These are phyloP conservation scores for Amyelois transitella DNA, from an alignment of 1,140 invertebrate genomes.

Conservation along the genomic window DNA sequence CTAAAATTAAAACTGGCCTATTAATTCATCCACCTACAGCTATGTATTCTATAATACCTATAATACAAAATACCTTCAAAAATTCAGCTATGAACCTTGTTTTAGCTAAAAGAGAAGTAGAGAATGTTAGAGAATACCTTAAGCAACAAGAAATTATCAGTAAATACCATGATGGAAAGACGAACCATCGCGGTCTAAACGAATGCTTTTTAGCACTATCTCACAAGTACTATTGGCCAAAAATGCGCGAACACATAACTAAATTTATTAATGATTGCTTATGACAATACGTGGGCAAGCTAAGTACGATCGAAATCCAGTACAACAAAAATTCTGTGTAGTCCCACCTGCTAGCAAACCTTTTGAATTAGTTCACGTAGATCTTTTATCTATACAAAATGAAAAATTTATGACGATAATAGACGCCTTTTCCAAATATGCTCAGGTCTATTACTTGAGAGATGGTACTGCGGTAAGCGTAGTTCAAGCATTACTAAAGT, in stretches of 20 bases:
- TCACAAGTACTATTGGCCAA: constrained; percentile 17
- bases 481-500: constrained; percentile 10
- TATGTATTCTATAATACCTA: neutral
- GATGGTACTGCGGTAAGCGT: constrained; percentile 11
- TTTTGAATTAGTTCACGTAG: constrained; percentile 13
- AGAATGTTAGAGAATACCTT: neutral
- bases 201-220: constrained; percentile 13
- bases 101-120: neutral
- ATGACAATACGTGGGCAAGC: constrained; percentile 14
- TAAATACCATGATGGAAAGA: neutral
- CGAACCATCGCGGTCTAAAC: constrained; percentile 7
- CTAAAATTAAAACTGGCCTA: neutral
- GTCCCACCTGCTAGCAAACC: constrained; percentile 17
- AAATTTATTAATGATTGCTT: constrained; percentile 18
- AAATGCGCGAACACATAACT: constrained; percentile 15
- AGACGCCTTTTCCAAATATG: constrained; percentile 18
- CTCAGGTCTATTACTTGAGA: constrained; percentile 14
- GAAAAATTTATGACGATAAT: constrained; percentile 12
- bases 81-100: neutral
- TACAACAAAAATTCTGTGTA: constrained; percentile 14
- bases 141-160: neutral
- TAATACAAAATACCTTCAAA: neutral
- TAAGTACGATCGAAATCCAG: constrained; percentile 17
- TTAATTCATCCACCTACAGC: neutral
- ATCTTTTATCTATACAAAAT: constrained; percentile 5